Evolutionary conservation across 35 echinoderm and acorn worm species (phyloP), one percentile per base, ranked within the genome.

Genomic region (Strongylocentrotus purpuratus): DNA sequence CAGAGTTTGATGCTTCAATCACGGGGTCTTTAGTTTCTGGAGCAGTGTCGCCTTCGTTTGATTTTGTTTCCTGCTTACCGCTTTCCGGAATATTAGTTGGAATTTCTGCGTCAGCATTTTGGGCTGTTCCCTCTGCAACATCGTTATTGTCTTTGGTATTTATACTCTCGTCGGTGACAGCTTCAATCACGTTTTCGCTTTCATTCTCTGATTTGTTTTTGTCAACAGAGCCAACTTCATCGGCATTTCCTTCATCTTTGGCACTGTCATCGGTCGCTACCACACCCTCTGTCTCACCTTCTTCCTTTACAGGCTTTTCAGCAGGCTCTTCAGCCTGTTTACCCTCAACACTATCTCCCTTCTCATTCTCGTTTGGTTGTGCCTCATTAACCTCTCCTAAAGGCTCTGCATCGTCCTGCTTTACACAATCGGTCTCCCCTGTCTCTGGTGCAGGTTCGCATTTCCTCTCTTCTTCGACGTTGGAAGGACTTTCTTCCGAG

Each of bases 1-100:
- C 61, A 18, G 94, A 35, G 31, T 95, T 94, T 58, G 58, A 46
- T 33, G 86, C 88, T 20, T 85, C 86, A 18, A 32, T n/a, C 32
- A 32, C 88, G 4, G 58, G 61, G 8, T 45, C 59, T 46, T 94
- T 55, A 11, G 94, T 31, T 33, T 60, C 94, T 46, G 61, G 87
- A 14, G 86, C 61, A 12, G 61, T 86, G 31, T 86, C 78, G 13
- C 71, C 88, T 46, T 95, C 96, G 33, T 97, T 90, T 7, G 46
- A 15, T 45, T 59, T 7, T 1, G 31, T 88, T 28, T 61, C 96
- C 55, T 85, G 33, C 46, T 46, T 55, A 61, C 9, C 41, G 52
- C 22, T 94, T 46, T 61, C 85, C 12, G 25, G 85, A 48, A 45
- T 17, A 61, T 94, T 48, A 18, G 48, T 61, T 31, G 95, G 10